Evolutionary conservation across 2,888 invertebrate species (phyloP).

Genomic region (Didymodactylos carnosus): DNA sequence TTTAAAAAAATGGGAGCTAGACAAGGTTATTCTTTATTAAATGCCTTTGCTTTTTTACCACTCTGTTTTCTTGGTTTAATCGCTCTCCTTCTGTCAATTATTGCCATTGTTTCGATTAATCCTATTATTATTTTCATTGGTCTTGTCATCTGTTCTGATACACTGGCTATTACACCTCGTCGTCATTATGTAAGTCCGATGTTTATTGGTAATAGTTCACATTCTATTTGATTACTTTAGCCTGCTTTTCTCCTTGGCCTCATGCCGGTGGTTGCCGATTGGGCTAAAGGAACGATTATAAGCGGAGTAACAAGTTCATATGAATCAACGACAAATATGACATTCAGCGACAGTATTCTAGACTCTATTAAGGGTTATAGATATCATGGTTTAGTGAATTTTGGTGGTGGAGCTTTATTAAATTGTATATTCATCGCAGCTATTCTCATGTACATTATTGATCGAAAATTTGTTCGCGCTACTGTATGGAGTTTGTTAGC

Average conservation of each 20-base stretch:
- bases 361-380: background rate
- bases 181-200: too few relatives aligned
- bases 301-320: background rate
- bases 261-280: background rate
- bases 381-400: background rate
- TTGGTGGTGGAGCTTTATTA: background rate
- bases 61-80: background rate
- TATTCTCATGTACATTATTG: background rate
- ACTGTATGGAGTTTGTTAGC: background rate
- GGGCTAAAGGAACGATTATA: background rate
- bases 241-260: background rate
- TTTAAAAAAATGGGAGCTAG: background rate
- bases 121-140: background rate
- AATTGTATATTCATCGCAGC: background rate
- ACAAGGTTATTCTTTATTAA: background rate
- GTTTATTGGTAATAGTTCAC: too few relatives aligned
- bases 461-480: background rate
- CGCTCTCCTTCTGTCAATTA: background rate
- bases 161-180: background rate
- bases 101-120: background rate
- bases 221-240: too few relatives aligned
- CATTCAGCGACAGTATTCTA: background rate
- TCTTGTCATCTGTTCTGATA: background rate
- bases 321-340: background rate
- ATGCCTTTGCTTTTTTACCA: background rate